Percentiles rank a stretch among this genome's conserved stretches.
phyloP scores from a whole-genome alignment of 2,888 invertebrate species.

The Drosophila robusta region DNA sequence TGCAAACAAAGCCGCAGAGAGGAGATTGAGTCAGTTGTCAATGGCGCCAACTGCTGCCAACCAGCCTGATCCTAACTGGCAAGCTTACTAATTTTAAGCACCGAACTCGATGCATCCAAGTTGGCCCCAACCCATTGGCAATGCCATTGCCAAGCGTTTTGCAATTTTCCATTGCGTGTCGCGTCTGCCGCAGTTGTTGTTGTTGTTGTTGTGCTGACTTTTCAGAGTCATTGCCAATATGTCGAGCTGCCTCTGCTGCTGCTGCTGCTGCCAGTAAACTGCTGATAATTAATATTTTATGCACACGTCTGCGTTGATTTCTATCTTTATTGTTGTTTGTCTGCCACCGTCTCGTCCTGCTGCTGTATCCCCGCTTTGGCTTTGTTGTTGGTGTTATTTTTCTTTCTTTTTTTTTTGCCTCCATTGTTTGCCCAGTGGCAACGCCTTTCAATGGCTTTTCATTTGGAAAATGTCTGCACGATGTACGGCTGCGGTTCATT shows the following conservation, averaged over 20 bases:
- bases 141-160: slow-evolving; percentile 58
- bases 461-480: slow-evolving; percentile 78
- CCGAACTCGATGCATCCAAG: not conserved
- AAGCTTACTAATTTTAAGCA: slow-evolving; percentile 67
- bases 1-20: slow-evolving; percentile 16
- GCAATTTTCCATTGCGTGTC: slow-evolving; percentile 60
- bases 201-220: slow-evolving; percentile 42
- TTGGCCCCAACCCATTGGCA: slow-evolving; percentile 29
- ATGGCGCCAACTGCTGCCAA: slow-evolving; percentile 51
- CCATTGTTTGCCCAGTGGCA: slow-evolving; percentile 75
- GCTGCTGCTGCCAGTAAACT: slow-evolving; percentile 62
- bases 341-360: slow-evolving; percentile 50
- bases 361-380: slow-evolving; percentile 16
- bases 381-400: no score
- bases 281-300: slow-evolving; percentile 79
- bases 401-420: slow-evolving; percentile 23
- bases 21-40: slow-evolving; percentile 50
- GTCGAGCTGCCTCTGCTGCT: slow-evolving; percentile 45
- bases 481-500: slow-evolving; percentile 78
- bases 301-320: slow-evolving; percentile 79
- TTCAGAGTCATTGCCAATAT: slow-evolving; percentile 74
- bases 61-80: slow-evolving; percentile 46
- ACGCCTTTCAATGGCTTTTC: slow-evolving; percentile 76
- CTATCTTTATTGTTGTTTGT: slow-evolving; percentile 80
- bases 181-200: slow-evolving; percentile 53